Evolutionary conservation across 2,797 vertebrate species (phyloP), one percentile per base, ranked within the genome.

Genomic region (Enteromius treurensis): DNA sequence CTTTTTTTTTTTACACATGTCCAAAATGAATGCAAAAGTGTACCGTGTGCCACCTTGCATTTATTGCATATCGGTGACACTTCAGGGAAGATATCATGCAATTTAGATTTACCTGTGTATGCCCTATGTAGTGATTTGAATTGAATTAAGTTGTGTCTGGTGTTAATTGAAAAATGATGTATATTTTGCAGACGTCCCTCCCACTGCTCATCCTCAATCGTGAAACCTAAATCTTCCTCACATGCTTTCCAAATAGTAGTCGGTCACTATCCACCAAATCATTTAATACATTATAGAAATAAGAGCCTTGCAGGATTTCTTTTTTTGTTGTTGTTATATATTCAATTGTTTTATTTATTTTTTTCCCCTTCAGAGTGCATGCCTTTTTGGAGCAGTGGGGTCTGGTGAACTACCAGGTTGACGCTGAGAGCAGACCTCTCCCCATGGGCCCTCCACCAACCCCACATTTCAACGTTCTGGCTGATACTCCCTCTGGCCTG

Each of bases 321-420:
- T 32, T 8, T 15, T 15, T 62, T 15, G 2, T 62, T 26, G 13
- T 26, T 26, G 13, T 26, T 64, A 2, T 23, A 53, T 14, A 40
- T 55, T 51, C 19, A 37, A 2, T 5, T 45, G 45, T 1, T 3
- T 9, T 32, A 1, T 70, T 40, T 55, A 17, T 32, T 32, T 77
- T 23, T 58, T 69, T 14, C 68, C 70, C 77, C 21, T 70, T 0
- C 55, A 99, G 98, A 88, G 98, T 97, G 0, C 98, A 99, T 11
- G 98, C 98, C 0, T 99, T 99, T 87, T 90, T 99, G 93, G 98
- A 99, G 93, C 98, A 99, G 89, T 99, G 98, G 98, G 98, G 98
- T 23, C 95, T 99, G 80, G 96, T 99, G 47, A 99, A 99, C 89
- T 99, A 99, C 90, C 98, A 99, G 84, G 98, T 99, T 53, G 98